Percentiles rank a stretch among this genome's conserved stretches.
These are phyloP conservation scores for Neopipo cinnamomea DNA, from an alignment of 2,113 vertebrate species.

Conservation along the genomic window DNA sequence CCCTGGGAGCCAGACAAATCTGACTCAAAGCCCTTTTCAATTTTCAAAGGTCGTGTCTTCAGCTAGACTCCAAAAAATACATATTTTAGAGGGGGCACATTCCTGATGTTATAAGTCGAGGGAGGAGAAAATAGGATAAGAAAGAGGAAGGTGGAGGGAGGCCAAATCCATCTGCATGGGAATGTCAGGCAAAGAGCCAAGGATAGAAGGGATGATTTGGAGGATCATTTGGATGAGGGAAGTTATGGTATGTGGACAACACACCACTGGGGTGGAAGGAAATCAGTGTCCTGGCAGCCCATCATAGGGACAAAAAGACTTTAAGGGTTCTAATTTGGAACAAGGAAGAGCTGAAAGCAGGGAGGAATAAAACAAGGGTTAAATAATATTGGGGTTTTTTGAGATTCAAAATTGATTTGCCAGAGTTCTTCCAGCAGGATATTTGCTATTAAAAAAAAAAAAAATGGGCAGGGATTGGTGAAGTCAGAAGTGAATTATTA, in stretches of 20 bases:
- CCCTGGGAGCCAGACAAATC: background rate
- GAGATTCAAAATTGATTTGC: background rate
- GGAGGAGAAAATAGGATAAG: background rate
- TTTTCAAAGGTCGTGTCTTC: background rate
- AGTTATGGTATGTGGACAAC: background rate
- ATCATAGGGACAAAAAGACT: background rate
- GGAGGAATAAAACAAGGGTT: background rate
- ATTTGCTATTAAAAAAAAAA: background rate
- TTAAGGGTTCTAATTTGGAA: background rate
- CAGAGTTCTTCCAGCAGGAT: background rate
- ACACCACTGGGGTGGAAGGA: too few relatives aligned
- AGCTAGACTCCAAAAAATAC: background rate
- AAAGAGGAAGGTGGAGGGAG: background rate
- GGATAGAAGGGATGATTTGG: background rate
- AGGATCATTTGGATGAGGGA: background rate
- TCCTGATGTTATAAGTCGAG: background rate
- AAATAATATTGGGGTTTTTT: background rate
- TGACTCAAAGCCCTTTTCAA: background rate
- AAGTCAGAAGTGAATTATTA: background rate
- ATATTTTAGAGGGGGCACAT: background rate
- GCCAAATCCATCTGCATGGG: background rate
- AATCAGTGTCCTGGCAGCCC: background rate
- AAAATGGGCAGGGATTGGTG: accelerated
- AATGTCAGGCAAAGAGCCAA: background rate
- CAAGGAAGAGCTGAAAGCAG: background rate